These are phyloP conservation scores for Hydrozoanthus gracilis DNA, from an alignment of 92 coral and sea anemone genomes.

Conservation along the genomic window DNA sequence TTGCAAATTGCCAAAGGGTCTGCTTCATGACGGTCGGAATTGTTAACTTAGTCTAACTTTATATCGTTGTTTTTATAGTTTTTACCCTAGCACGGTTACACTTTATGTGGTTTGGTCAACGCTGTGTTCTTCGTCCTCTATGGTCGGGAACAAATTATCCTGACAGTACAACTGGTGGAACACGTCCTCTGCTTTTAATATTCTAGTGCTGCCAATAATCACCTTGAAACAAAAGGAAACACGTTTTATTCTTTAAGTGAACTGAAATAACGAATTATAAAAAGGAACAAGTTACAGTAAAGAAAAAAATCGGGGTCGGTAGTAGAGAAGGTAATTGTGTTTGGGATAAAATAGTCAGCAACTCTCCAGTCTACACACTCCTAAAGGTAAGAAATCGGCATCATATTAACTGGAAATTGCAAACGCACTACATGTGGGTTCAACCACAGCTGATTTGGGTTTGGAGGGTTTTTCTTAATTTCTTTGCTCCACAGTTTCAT, in stretches of 20 bases:
- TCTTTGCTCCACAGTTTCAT: too few species aligned
- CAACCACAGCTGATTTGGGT: too few species aligned
- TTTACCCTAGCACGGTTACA: background rate
- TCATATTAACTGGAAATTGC: too few species aligned
- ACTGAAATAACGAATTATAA: background rate
- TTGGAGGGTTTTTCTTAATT: too few species aligned
- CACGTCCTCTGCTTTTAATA: slow-evolving; percentile 84
- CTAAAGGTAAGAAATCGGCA: too few species aligned
- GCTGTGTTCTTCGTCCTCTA: slow-evolving; percentile 13
- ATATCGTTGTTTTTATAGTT: background rate
- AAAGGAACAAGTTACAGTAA: background rate
- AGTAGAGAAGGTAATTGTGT: too few species aligned
- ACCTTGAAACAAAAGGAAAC: slow-evolving; percentile 64
- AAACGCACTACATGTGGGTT: too few species aligned
- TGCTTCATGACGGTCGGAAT: background rate
- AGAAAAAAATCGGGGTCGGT: too few species aligned
- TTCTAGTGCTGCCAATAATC: slow-evolving; percentile 92
- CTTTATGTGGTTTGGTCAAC: background rate
- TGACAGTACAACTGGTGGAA: slow-evolving; percentile 77
- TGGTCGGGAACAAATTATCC: slow-evolving; percentile 80
- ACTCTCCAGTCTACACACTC: too few species aligned
- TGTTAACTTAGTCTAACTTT: background rate
- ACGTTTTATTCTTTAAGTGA: background rate
- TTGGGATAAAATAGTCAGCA: too few species aligned
- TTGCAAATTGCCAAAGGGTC: too few species aligned